A percentile compares a stretch with the other conserved stretches of the same genome.
phyloP scores from a whole-genome alignment of 2,113 vertebrate genomes.

The Cyprinodon variegatus region DNA sequence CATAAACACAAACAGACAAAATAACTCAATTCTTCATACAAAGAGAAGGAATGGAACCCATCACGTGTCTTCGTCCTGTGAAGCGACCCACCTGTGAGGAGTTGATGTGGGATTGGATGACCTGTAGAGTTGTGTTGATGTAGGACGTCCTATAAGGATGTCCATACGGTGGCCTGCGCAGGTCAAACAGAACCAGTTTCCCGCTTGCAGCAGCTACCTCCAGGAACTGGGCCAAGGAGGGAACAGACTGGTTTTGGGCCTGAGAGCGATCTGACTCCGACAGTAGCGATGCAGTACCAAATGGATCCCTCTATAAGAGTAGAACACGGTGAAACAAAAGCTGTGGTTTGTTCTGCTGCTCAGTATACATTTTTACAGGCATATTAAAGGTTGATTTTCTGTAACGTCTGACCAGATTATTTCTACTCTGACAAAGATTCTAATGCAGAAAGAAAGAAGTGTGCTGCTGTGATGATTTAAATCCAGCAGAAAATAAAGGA shows the following conservation, averaged over 20 bases:
- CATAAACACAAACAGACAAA: slow-evolving; percentile 9
- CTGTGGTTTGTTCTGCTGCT: neutral
- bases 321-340: neutral
- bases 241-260: slow-evolving; percentile 84
- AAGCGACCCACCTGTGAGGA: slow-evolving; percentile 78
- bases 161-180: slow-evolving; percentile 82
- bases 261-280: slow-evolving; percentile 67
- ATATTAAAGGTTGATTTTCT: no score
- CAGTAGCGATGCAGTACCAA: slow-evolving; percentile 74
- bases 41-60: neutral
- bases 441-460: no score
- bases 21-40: neutral
- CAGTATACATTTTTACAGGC: no score
- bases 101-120: slow-evolving; percentile 80
- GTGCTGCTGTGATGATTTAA: no score
- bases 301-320: slow-evolving; percentile 81
- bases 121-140: slow-evolving; percentile 81
- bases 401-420: no score
- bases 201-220: slow-evolving; percentile 76
- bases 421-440: no score
- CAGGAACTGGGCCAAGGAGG: slow-evolving; percentile 82
- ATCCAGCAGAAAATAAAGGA: no score
- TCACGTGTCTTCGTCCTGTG: neutral
- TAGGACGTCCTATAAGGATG: slow-evolving; percentile 85
- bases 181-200: slow-evolving; percentile 86